Evolutionary conservation across 2,888 invertebrate species (phyloP).

Genomic region (Heliconius ethilla): DNA sequence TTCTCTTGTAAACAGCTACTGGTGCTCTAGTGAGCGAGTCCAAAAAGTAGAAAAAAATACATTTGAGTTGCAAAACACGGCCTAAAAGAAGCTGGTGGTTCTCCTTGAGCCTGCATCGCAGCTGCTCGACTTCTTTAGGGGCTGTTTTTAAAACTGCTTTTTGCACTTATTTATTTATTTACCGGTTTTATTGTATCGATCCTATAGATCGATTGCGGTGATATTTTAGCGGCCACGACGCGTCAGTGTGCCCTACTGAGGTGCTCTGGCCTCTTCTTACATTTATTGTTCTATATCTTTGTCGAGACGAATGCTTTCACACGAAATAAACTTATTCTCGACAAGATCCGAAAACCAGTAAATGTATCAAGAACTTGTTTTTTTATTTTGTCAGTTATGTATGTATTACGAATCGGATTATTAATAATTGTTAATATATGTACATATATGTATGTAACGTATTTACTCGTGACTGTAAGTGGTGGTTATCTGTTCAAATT

Average conservation of each 20-base stretch:
- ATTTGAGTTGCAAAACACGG: conserved; percentile 62
- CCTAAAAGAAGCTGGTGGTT: conserved; percentile 67
- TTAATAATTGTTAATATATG: background rate
- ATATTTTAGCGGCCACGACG: conserved; percentile 43
- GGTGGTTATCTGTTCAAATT: no score
- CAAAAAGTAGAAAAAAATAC: conserved; percentile 51
- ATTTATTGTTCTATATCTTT: conserved; percentile 23
- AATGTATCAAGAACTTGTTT: background rate
- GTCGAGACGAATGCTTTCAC: background rate
- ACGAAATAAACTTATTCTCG: conserved; percentile 1
- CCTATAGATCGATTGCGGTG: conserved; percentile 48
- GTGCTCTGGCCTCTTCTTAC: conserved; percentile 9
- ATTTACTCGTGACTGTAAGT: background rate
- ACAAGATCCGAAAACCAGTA: background rate
- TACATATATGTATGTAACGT: background rate
- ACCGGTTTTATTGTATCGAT: conserved; percentile 67
- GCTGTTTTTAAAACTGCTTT: conserved; percentile 69
- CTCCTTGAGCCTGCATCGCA: conserved; percentile 68
- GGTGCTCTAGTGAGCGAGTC: conserved; percentile 41
- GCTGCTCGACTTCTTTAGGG: conserved; percentile 67
- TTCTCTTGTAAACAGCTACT: conserved; percentile 43
- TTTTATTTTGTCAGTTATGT: background rate
- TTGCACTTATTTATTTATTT: conserved; percentile 67
- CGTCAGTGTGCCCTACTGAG: conserved; percentile 36
- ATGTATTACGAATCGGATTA: background rate